These are phyloP conservation scores for Pandemis heparana DNA, from an alignment of 2,888 invertebrate species.

Conservation along the genomic window DNA sequence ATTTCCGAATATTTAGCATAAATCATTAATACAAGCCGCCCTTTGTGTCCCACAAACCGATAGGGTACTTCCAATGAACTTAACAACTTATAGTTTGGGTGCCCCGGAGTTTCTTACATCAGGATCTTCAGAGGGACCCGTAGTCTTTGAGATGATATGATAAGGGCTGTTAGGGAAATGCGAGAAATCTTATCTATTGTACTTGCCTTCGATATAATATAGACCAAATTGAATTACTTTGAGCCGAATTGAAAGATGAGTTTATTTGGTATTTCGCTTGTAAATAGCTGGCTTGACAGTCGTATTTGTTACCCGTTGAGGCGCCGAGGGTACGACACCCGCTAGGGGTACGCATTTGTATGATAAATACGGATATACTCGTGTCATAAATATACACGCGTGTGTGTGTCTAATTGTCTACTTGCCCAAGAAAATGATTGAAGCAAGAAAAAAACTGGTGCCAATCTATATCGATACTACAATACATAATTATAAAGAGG, in stretches of 20 bases:
- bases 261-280: not conserved
- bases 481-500: too few relatives aligned
- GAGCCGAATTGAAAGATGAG: not conserved
- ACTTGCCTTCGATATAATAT: not conserved
- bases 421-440: too few relatives aligned
- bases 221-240: not conserved
- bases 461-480: too few relatives aligned
- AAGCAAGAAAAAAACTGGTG: too few relatives aligned
- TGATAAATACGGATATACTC: too few relatives aligned
- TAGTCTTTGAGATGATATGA: conserved; percentile 9
- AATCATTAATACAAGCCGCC: conserved; percentile 13
- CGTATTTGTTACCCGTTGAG: too few relatives aligned
- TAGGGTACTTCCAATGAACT: conserved; percentile 25
- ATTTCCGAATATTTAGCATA: conserved; percentile 4
- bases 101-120: conserved; percentile 10
- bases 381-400: too few relatives aligned
- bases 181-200: conserved; percentile 3
- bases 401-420: too few relatives aligned
- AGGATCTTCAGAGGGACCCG: conserved; percentile 14
- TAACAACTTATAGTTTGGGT: conserved; percentile 25
- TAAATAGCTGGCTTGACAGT: not conserved
- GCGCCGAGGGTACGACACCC: too few relatives aligned
- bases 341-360: too few relatives aligned
- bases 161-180: conserved; percentile 26
- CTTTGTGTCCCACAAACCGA: conserved; percentile 14